Base-by-base conservation (phyloP, 2,797 vertebrate genomes). In the Eospalax fontanierii region DNA sequence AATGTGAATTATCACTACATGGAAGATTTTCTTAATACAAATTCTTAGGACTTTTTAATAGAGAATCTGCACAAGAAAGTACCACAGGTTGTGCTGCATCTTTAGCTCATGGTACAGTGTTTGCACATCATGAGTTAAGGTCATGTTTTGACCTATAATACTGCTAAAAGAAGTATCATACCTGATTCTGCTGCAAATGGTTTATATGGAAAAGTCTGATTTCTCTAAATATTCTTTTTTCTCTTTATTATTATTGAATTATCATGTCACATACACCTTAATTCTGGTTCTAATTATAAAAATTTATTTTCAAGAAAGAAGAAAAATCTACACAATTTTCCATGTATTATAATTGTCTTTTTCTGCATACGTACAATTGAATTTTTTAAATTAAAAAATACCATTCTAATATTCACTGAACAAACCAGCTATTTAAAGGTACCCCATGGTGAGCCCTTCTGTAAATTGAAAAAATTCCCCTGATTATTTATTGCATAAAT, bases 401-500 rank as follows among this genome's bases (percentile, higher is more conserved):
- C 7, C 35, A 75, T 46, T 93, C 50, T 88, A 92, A 86, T 28
- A 76, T 70, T 11, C 38, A 95, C 84, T 80, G 92, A 90, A 68
- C 30, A 38, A 95, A 92, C 24, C 26, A 80, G 63, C n/a, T 86
- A 94, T 90, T 96, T 93, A 95, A 97, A 93, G 75, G 18, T 95
- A 94, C 63, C 95, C 85, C 54, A 93, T 73, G 59, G 86, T 83
- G 93, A 94, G 88, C 86, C 68, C 86, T 96, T 86, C 90, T 90
- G 82, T 76, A 95, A 93, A 61, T 61, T 76, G 59, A 97, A 96
- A 96, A 85, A 54, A 66, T 88, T 61, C 43, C 40, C 83, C 89
- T 94, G 79, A 95, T 95, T 97, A 92, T 96, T 96, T 95, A 71
- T 89, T 96, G 83, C n/a, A 95, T 91, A 81, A 97, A 96, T 93